phyloP scores from a whole-genome alignment of 2,888 invertebrate genomes.

The Cotesia congregata region DNA sequence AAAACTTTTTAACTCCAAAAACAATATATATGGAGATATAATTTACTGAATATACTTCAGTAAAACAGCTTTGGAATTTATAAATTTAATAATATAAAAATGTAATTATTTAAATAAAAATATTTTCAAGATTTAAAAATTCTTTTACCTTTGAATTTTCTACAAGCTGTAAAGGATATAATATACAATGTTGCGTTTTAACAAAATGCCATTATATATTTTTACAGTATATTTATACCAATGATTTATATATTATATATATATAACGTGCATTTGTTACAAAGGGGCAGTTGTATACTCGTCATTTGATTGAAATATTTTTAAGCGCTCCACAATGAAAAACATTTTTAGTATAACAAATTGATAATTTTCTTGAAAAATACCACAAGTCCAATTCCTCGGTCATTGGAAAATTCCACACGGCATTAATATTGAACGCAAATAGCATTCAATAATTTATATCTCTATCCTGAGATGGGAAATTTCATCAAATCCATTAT shows the following conservation, averaged over 20 bases:
- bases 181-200: background rate
- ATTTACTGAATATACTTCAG: background rate
- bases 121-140: background rate
- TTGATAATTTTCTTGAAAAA: conserved; percentile 10
- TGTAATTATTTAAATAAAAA: background rate
- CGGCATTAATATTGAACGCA: conserved; percentile 33
- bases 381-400: conserved; percentile 38
- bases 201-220: background rate
- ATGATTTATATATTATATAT: background rate
- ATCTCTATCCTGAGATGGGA: conserved; percentile 20
- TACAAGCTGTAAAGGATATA: background rate
- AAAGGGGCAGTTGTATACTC: background rate
- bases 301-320: conserved; percentile 7
- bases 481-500: conserved; percentile 37
- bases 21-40: background rate
- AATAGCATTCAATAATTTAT: conserved; percentile 18
- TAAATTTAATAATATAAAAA: background rate
- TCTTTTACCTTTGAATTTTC: background rate
- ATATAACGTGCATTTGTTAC: background rate
- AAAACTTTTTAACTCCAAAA: conserved; percentile 20
- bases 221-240: background rate
- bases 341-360: background rate
- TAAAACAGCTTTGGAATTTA: background rate
- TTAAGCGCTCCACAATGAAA: background rate
- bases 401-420: conserved; percentile 38